These are phyloP conservation scores for Lamprologus tigripictilis DNA, from an alignment of 2,113 vertebrate genomes.

Conservation along the genomic window DNA sequence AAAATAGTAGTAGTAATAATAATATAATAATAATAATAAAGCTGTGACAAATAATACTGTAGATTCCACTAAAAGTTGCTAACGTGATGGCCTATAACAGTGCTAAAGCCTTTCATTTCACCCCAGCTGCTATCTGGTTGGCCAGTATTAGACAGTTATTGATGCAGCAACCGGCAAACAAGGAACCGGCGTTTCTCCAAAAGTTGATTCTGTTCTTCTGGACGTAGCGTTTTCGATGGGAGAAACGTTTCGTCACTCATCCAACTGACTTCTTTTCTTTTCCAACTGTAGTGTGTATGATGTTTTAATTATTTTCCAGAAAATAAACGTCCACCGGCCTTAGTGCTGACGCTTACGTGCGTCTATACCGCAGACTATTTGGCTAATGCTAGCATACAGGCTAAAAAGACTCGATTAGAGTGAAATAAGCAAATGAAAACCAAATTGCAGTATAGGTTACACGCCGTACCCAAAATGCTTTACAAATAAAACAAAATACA, in stretches of 20 bases:
- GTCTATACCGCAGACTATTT: not conserved
- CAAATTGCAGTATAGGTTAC: not conserved
- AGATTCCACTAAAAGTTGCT: not conserved
- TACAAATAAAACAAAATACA: not conserved
- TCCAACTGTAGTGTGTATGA: not conserved
- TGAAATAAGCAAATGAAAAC: not conserved
- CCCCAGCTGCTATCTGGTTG: not conserved
- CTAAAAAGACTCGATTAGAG: not conserved
- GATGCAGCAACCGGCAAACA: not conserved
- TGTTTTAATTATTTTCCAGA: not conserved
- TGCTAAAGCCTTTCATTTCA: not conserved
- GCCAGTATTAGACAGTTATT: not conserved
- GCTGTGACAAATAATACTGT: not conserved
- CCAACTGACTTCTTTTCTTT: not conserved
- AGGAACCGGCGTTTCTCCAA: not conserved
- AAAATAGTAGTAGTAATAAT: not conserved
- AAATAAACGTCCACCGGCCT: not conserved
- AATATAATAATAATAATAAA: not conserved
- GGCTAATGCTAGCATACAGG: not conserved
- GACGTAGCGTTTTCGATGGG: not conserved
- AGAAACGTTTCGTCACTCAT: not conserved
- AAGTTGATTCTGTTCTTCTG: not conserved
- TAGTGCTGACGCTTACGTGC: not conserved
- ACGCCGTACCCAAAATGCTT: accelerated
- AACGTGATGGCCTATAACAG: not conserved